Conservation (phyloP, 1,140 invertebrate genomes). For the Drosophila persimilis region DNA sequence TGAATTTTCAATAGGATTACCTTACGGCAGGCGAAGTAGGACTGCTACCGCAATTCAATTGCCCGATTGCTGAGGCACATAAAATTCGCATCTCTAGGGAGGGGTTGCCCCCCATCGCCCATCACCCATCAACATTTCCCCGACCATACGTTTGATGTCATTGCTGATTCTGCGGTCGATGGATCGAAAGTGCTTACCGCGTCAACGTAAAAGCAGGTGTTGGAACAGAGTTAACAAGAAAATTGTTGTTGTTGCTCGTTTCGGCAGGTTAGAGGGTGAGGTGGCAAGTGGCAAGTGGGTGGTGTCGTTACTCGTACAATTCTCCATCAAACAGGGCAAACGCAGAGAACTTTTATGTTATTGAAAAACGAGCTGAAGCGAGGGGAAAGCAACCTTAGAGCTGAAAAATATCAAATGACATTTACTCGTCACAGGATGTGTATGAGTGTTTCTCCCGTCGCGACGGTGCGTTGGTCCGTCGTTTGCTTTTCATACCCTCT, state of each 20-base stretch:
- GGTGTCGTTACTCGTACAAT: slow-evolving; percentile 55
- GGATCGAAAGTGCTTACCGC: slow-evolving; percentile 35
- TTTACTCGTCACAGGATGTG: slow-evolving; percentile 38
- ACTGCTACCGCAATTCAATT: slow-evolving; percentile 10
- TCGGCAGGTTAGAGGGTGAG: slow-evolving; percentile 6
- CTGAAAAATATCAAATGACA: slow-evolving; percentile 70
- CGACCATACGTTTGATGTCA: slow-evolving; percentile 48
- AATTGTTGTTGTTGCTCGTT: slow-evolving; percentile 38
- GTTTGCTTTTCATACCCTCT: background rate
- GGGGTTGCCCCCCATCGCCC: slow-evolving; percentile 7
- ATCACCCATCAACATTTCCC: slow-evolving; percentile 5
- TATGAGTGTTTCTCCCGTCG: background rate
- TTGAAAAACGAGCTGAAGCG: slow-evolving; percentile 64
- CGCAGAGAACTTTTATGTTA: slow-evolving; percentile 71
- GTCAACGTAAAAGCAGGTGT: slow-evolving; percentile 47
- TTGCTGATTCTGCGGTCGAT: slow-evolving; percentile 52
- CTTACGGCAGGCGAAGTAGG: slow-evolving; percentile 5
- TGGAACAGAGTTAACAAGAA: slow-evolving; percentile 49
- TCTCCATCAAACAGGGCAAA: slow-evolving; percentile 59
- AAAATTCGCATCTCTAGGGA: slow-evolving; percentile 23
- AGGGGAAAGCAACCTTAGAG: slow-evolving; percentile 61
- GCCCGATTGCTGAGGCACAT: slow-evolving; percentile 34
- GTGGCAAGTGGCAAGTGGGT: slow-evolving; percentile 1
- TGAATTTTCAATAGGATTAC: slow-evolving; percentile 71
- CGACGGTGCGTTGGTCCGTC: no score